Evolutionary conservation across 2,888 invertebrate genomes (phyloP).

Genomic region (Strigamia crassipes): DNA sequence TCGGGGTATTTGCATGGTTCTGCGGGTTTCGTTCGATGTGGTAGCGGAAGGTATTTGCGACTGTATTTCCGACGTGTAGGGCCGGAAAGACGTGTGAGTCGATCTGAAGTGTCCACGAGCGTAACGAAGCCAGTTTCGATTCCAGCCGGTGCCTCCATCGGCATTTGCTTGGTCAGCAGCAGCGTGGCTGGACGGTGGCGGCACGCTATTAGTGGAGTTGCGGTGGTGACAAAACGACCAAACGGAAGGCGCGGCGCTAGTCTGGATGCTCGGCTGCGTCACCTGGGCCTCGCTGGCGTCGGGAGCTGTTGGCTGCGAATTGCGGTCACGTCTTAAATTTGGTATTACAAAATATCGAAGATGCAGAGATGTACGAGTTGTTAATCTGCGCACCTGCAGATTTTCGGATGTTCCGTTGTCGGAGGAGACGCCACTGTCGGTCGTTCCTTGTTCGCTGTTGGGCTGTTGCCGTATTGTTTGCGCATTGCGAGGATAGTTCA

Average conservation of each 20-base stretch:
- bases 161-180: not conserved
- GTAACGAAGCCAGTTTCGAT: slow-evolving; percentile 6
- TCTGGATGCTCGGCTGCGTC: not conserved
- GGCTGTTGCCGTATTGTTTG: not conserved
- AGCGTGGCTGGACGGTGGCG: not conserved
- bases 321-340: slow-evolving; percentile 36
- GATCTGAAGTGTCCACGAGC: not conserved
- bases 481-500: not conserved
- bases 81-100: not conserved
- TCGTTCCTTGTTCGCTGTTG: not conserved
- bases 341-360: slow-evolving; percentile 25
- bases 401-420: not conserved
- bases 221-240: not conserved
- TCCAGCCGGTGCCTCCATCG: not conserved
- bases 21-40: not conserved
- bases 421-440: not conserved
- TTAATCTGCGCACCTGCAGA: slow-evolving; percentile 40
- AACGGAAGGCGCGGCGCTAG: not conserved
- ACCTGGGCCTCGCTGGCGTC: not conserved
- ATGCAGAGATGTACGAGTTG: slow-evolving; percentile 25
- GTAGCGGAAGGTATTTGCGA: not conserved
- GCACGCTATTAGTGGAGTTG: not conserved
- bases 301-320: slow-evolving; percentile 28
- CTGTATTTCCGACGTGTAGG: slow-evolving; percentile 13
- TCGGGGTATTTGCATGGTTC: slow-evolving; percentile 17